Conservation (phyloP, 92 coral and sea anemone species). For the Siderastrea siderea region DNA sequence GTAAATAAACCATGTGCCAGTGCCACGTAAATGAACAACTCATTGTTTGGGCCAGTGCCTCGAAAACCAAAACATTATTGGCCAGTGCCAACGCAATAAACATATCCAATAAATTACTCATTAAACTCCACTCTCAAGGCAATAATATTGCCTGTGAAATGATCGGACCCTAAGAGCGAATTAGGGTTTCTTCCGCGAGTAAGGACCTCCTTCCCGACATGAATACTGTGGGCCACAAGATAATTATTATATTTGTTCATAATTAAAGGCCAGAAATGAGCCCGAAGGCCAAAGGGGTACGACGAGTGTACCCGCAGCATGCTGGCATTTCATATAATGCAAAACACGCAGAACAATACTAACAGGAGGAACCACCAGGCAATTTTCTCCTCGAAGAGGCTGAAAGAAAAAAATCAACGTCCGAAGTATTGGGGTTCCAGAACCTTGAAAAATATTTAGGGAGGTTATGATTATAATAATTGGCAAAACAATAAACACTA, state of each 20-base stretch:
- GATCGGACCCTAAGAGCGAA: constrained; percentile 59
- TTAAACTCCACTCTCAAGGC: background rate
- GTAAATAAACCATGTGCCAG: background rate
- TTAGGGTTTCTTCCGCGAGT: constrained; percentile 42
- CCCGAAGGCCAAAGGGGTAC: constrained; percentile 72
- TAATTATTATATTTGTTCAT: constrained; percentile 29
- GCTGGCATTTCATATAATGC: constrained; percentile 16
- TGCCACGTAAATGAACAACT: background rate
- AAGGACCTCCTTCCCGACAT: constrained; percentile 35
- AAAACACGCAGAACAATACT: constrained; percentile 24
- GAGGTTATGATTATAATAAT: background rate
- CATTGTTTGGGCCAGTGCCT: constrained; percentile 22
- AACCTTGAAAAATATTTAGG: too few relatives aligned
- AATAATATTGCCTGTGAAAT: constrained; percentile 32
- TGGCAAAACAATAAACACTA: constrained; percentile 53
- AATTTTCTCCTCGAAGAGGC: constrained; percentile 46
- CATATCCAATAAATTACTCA: background rate
- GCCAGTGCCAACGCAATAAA: background rate
- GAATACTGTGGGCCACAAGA: constrained; percentile 10
- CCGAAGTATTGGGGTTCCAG: too few relatives aligned
- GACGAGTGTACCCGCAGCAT: constrained; percentile 44
- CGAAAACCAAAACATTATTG: background rate
- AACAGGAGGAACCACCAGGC: constrained; percentile 47
- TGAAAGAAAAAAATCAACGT: constrained; percentile 17
- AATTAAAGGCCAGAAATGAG: constrained; percentile 54